Base-by-base conservation (phyloP, 2,113 vertebrate species). In the Apodemus sylvaticus region DNA sequence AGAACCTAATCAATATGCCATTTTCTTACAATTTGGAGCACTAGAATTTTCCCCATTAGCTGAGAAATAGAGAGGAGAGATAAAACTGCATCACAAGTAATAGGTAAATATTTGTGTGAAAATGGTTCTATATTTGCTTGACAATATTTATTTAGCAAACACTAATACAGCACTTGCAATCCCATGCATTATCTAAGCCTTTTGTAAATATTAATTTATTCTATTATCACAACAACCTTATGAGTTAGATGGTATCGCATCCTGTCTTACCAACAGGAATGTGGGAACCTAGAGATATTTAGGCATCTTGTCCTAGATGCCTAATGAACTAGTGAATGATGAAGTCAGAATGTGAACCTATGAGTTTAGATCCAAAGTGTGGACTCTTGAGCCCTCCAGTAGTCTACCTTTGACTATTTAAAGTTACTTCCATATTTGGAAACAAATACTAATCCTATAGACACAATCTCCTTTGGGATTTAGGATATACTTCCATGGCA, bases 121-220 rank as follows among this genome's bases (percentile, higher is more conserved):
- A 92, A 94, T 29, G 34, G 39, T 82, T 88, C 39, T 60, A 1
- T 85, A 76, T 73, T 73, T 93, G n/a, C 58, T 87, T 20, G 10
- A 45, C 34, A 91, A 58, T 82, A 88, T 92, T 94, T 87, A 88
- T 36, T 73, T 68, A 90, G 71, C 74, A 91, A 96, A 91, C 42
- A 66, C 16, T 81, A 16, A 93, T 60, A 60, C 1, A 73, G 31
- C 42, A 90, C 22, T 74, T 83, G 8, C 58, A 66, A 78, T 51
- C 3, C 29, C 36, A 89, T 19, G 48, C 36, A 91, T 14, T 93
- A 26, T 62, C 42, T 66, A 88, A 94, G 76, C 20, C 17, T 94
- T 86, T 83, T 76, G 55, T 73, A 73, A 96, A 90, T 83, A 51
- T 77, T 68, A 82, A 86, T 85, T 90, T 60, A 71, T 87, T 85